phyloP scores from a whole-genome alignment of 2,797 vertebrate genomes.

The Dryobates pubescens region DNA sequence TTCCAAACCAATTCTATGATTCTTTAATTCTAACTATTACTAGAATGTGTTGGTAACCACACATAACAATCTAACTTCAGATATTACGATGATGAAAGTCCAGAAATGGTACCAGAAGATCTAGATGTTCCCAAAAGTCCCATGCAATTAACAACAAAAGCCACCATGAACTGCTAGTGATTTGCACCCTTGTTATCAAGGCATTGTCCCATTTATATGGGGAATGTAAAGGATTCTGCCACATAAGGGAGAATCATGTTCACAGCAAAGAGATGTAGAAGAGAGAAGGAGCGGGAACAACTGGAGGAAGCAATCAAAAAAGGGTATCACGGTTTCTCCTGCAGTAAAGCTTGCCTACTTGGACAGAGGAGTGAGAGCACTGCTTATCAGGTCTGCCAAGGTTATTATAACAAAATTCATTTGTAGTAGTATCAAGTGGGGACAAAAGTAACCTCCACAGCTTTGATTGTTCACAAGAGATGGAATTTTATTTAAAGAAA shows the following conservation, averaged over 20 bases:
- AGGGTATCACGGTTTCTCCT: neutral
- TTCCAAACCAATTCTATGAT: too few species aligned
- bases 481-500: neutral
- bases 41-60: neutral
- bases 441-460: neutral
- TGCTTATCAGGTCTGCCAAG: neutral
- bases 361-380: neutral
- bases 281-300: neutral
- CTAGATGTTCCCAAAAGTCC: neutral
- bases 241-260: neutral
- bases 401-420: neutral
- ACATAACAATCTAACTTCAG: neutral
- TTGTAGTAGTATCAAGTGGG: neutral
- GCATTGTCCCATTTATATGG: neutral
- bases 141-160: neutral
- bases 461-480: neutral
- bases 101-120: neutral
- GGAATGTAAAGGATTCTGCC: neutral
- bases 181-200: neutral
- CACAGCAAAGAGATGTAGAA: neutral
- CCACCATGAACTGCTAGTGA: neutral
- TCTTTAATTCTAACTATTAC: neutral
- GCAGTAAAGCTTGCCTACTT: neutral
- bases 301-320: neutral
- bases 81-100: neutral